Conservation (phyloP, 37 sponge, comb jelly and placozoan species). For the Aphrocallistes beatrix region DNA sequence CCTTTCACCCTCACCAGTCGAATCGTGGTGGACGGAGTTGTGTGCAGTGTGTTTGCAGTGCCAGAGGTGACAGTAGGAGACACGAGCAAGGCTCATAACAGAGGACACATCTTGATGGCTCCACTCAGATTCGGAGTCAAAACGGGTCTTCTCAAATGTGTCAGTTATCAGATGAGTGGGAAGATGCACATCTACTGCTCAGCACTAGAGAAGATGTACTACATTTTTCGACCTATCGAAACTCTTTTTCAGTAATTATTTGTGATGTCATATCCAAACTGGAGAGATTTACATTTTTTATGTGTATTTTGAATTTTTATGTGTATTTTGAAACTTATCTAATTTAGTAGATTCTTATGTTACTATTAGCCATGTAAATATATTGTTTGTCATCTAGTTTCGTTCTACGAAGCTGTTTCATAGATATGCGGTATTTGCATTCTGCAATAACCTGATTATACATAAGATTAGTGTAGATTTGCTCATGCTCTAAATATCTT, state of each 20-base stretch:
- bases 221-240: background rate
- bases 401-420: too few relatives aligned
- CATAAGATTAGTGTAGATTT: too few relatives aligned
- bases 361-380: too few relatives aligned
- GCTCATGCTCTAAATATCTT: too few relatives aligned
- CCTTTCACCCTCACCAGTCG: slow-evolving; percentile 7
- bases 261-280: background rate
- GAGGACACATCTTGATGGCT: background rate
- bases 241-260: background rate
- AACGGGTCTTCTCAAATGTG: background rate
- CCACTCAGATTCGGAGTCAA: background rate
- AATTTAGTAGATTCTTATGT: too few relatives aligned
- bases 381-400: too few relatives aligned
- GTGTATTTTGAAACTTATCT: too few relatives aligned
- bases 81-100: background rate
- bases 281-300: too few relatives aligned
- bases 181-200: slow-evolving; percentile 13
- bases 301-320: too few relatives aligned
- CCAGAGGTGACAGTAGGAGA: background rate
- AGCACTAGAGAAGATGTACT: background rate
- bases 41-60: slow-evolving; percentile 11
- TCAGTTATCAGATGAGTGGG: background rate
- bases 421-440: too few relatives aligned
- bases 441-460: too few relatives aligned
- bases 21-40: background rate